Base-by-base conservation (phyloP, 2,888 invertebrate species). In the Capitulum mitella region DNA sequence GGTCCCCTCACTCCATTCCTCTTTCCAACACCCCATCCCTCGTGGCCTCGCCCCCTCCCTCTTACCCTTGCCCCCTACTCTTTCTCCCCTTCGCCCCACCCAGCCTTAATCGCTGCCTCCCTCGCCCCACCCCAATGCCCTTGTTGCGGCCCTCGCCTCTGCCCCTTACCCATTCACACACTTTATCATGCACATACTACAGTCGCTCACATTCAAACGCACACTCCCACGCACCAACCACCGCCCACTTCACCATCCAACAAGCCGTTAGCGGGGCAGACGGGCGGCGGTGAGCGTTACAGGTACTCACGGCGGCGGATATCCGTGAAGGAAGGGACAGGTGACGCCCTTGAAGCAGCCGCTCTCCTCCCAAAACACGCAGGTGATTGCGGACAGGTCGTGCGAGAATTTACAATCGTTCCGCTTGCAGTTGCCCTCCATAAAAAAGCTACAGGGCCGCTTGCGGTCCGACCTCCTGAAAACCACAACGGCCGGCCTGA, bases 401-500 rank as follows among this genome's bases (percentile, higher is more conserved):
- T 88, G 88, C 29, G 87, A 85, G 83, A 86, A 88, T 82, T 86
- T 86, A 83, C 88, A 88, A 82, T 88, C 87, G 64, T 84, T 82
- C 29, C 87, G 84, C 34, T 85, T 84, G 82, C 88, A 88, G 81
- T 85, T 84, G 37, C 87, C 87, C 82, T 88, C 87, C 83, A 87
- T 81, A 82, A 84, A 87, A 83, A 86, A 87, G 81, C 84, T 85
- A 82, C 87, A 87, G 34, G 87, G 87, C 79, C 86, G 86, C 78
- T 70, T 70, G 70, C 70, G 70, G 37, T 84, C 81, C 76, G 78
- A 78, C 74, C 58, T 74, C 74, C 46, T 58, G 58, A 19, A 37
- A 34, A 29, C 32, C 16, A 54, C n/a, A 54, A n/a, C 26, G 54
- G 3, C 22, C n/a, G n/a, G 26, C 26, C n/a, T 54, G n/a, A 54